Evolutionary conservation across 2,113 vertebrate species (phyloP), one percentile per base, ranked within the genome.

Genomic region (Erpornis zantholeuca): DNA sequence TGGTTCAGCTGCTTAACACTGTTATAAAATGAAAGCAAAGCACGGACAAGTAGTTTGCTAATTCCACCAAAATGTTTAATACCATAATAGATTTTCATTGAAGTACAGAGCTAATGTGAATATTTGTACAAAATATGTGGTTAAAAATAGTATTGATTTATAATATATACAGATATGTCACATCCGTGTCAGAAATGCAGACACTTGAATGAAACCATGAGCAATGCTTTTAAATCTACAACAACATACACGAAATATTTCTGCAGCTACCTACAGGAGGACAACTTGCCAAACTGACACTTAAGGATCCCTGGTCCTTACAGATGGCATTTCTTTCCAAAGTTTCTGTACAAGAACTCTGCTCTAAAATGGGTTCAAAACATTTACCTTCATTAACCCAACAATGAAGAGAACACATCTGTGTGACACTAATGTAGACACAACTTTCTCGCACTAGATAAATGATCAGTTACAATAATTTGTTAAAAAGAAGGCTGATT

Each of bases 141-240:
- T 97, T 98, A 98, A 98, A 98, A 98, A 97, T 98, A 98, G 97
- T 97, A 97, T 97, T 97, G 97, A 97, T 98, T 94, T 97, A 90
- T 97, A 97, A 94, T 98, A 98, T 98, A 95, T 98, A 98, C 97
- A 98, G 97, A 97, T 98, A 97, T 97, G 97, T 98, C 96, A 97
- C 96, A 96, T 89, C 96, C 33, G 95, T 94, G 97, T 97, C 97
- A 96, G 97, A 96, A 97, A 95, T 86, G 96, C 93, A 95, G 95
- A 98, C 96, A 94, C 96, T 77, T 57, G 66, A 87, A 97, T 92
- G 95, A 95, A 90, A 95, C 90, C 86, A 92, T 89, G 94, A 92
- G 80, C 68, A 54, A 96, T 91, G 96, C 31, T 95, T 96, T 96
- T 82, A 85, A 79, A 87, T 93, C 96, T 96, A 98, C 96, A 93